Percentiles rank a stretch among this genome's conserved stretches.
Evolutionary conservation across 2,888 invertebrate genomes (phyloP).

Genomic region (Pelosia muscerda): DNA sequence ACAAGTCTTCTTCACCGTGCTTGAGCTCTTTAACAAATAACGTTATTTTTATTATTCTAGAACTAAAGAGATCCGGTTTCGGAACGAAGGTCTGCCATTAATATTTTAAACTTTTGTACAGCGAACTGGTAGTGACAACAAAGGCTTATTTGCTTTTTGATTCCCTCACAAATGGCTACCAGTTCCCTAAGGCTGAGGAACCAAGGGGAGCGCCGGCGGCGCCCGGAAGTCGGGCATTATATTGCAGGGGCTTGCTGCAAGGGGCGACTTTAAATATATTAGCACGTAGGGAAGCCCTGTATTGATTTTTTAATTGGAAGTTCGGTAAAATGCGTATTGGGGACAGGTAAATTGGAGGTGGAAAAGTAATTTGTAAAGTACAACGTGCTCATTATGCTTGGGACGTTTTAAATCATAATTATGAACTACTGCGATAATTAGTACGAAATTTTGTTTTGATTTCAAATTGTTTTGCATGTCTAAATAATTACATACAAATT

Average conservation of each 20-base stretch:
- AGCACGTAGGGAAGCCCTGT: conserved; percentile 22
- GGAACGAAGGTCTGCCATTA: background rate
- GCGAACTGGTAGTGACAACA: background rate
- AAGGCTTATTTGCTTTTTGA: conserved; percentile 4
- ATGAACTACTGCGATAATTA: background rate
- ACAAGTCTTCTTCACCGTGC: background rate
- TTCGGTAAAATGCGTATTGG: background rate
- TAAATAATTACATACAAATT: too few species aligned
- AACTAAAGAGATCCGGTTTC: background rate
- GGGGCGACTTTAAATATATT: conserved; percentile 29
- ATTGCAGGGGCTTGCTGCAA: conserved; percentile 35
- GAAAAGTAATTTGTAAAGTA: background rate
- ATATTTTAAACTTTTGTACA: background rate
- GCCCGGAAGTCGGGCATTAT: conserved; percentile 49
- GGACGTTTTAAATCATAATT: background rate
- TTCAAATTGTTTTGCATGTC: too few species aligned
- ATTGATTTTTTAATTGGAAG: conserved; percentile 27
- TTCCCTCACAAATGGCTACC: background rate
- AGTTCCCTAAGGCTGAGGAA: conserved; percentile 28
- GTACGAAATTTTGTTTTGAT: too few species aligned
- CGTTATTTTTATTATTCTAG: background rate
- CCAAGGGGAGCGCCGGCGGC: conserved; percentile 46
- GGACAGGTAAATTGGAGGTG: background rate
- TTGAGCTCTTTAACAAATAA: background rate
- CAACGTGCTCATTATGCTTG: background rate